Evolutionary conservation across 2,797 vertebrate species (phyloP).

Genomic region (Micrastur ruficollis): DNA sequence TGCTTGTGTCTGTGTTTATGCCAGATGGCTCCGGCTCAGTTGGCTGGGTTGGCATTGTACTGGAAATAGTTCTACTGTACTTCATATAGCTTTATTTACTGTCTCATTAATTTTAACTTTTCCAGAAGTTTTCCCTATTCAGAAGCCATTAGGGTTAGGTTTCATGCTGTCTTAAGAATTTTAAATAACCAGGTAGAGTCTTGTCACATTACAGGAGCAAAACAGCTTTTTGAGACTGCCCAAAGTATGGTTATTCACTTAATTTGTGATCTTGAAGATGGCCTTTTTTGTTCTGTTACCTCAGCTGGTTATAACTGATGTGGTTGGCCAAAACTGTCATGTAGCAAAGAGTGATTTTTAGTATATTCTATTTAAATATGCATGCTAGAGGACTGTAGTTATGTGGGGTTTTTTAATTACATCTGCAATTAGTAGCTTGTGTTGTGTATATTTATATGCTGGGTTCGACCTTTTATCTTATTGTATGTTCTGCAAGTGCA

Average conservation of each 20-base stretch:
- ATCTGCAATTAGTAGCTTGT: background rate
- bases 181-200: background rate
- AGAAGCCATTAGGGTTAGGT: conserved; percentile 50
- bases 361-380: background rate
- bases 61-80: conserved; percentile 47
- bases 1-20: conserved; percentile 8
- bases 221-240: background rate
- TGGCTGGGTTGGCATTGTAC: conserved; percentile 31
- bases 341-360: background rate
- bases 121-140: conserved; percentile 50
- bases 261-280: background rate
- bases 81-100: conserved; percentile 52
- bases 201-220: background rate
- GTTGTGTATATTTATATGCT: background rate
- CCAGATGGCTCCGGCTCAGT: conserved; percentile 60
- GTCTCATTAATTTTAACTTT: conserved; percentile 73
- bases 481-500: background rate
- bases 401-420: background rate
- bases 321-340: background rate
- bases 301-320: background rate
- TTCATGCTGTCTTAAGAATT: conserved; percentile 29
- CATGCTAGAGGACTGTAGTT: background rate
- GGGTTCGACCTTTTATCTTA: background rate
- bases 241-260: background rate
- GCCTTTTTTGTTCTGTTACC: background rate